Conservation (phyloP, 2,113 vertebrate species). For the Naja naja region DNA sequence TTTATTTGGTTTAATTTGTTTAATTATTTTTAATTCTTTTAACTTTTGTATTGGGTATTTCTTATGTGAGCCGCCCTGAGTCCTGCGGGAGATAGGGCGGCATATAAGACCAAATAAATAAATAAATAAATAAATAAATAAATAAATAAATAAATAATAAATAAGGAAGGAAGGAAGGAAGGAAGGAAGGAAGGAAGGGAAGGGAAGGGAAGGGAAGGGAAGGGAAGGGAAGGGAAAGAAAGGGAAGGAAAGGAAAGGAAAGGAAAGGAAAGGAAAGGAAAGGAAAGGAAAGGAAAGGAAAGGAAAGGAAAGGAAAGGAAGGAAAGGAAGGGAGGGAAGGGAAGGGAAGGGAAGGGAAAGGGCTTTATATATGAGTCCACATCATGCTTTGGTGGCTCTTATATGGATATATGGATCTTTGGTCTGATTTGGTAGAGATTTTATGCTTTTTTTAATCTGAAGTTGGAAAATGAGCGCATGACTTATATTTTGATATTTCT, state of each 20-base stretch:
- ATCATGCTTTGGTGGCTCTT: background rate
- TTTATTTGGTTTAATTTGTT: too few species aligned
- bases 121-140: too few species aligned
- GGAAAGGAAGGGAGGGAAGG: background rate
- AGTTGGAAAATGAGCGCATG: background rate
- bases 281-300: too few species aligned
- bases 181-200: background rate
- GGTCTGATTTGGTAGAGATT: background rate
- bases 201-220: too few species aligned
- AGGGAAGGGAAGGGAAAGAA: too few species aligned
- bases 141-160: too few species aligned
- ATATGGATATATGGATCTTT: background rate
- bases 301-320: fast-evolving
- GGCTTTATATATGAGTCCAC: background rate
- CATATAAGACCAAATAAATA: too few species aligned
- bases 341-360: background rate
- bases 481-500: background rate
- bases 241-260: too few species aligned
- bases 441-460: background rate
- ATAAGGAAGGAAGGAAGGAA: background rate
- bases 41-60: too few species aligned
- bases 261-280: fast-evolving
- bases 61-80: too few species aligned
- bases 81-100: too few species aligned
- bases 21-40: too few species aligned